A percentile compares a stretch with the other conserved stretches of the same genome.
Evolutionary conservation across 2,797 vertebrate genomes (phyloP).

Genomic region (Knipowitschia caucasica): DNA sequence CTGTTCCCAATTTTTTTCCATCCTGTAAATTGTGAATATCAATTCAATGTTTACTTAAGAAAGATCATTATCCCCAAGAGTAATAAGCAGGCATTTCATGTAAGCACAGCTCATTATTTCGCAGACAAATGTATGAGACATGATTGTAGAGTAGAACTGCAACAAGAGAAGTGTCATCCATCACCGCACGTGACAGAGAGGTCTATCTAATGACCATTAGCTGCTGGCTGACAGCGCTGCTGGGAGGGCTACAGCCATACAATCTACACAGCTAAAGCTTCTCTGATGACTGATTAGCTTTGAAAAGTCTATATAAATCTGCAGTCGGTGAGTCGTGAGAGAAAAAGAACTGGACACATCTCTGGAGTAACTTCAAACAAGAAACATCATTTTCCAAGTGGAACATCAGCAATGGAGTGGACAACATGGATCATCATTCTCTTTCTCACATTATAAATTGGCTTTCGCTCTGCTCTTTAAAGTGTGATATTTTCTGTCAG

Average conservation of each 20-base stretch:
- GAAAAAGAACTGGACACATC: slow-evolving; percentile 56
- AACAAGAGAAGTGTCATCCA: slow-evolving; percentile 72
- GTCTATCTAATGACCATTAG: slow-evolving; percentile 79
- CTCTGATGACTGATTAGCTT: slow-evolving; percentile 73
- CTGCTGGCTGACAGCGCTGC: slow-evolving; percentile 71
- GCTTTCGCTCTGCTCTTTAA: slow-evolving; percentile 58
- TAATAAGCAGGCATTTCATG: slow-evolving; percentile 65
- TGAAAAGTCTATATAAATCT: slow-evolving; percentile 70
- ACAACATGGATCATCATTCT: slow-evolving; percentile 66
- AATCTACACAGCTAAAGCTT: slow-evolving; percentile 63
- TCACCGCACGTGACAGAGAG: slow-evolving; percentile 72
- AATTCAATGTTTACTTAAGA: slow-evolving; percentile 65
- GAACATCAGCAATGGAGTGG: slow-evolving; percentile 52
- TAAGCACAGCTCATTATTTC: slow-evolving; percentile 69
- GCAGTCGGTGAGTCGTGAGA: slow-evolving; percentile 60
- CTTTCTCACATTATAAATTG: slow-evolving; percentile 60
- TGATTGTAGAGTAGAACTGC: slow-evolving; percentile 63
- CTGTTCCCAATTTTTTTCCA: slow-evolving; percentile 1
- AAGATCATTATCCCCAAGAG: slow-evolving; percentile 65
- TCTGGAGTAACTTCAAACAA: slow-evolving; percentile 66
- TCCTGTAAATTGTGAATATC: slow-evolving; percentile 52
- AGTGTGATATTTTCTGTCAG: slow-evolving; percentile 60
- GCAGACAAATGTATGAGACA: slow-evolving; percentile 68
- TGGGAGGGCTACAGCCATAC: slow-evolving; percentile 69
- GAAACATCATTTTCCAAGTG: slow-evolving; percentile 67